Base-by-base conservation (phyloP, 2,797 vertebrate species). In the Ceryle rudis region DNA sequence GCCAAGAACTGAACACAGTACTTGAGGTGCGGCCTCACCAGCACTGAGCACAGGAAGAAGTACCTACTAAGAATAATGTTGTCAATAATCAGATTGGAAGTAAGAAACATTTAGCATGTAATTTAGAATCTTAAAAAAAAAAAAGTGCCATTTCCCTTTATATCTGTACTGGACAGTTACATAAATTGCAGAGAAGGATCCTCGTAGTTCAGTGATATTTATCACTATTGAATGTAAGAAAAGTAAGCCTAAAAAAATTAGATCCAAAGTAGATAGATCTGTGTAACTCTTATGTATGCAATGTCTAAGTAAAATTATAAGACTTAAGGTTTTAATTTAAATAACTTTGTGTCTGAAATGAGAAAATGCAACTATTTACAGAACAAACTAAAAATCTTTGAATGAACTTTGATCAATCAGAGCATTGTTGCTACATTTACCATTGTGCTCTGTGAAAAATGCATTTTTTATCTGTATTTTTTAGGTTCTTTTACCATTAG, bases 401-500 rank as follows among this genome's bases (percentile, higher is more conserved):
- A 51, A 78, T 87, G 14, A 74, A 31, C 17, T 74, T 72, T 82
- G 21, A 65, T 49, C 35, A 58, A 16, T 69, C 67, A 82, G 52
- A 80, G 18, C 33, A 67, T 70, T 92, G 15, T 73, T 93, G 51
- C 39, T 89, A 33, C 9, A 6, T 61, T 80, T 82, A 44, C 18
- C 25, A 14, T 49, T 85, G 28, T 85, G 37, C n/a, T 91, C 42
- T 60, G 25, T 85, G 55, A 89, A 96, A 96, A 83, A 33, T n/a
- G 21, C 8, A 8, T 93, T 93, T 94, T 95, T 19, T 95, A 51
- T 96, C 54, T 95, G 9, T 92, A 74, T 97, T 95, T 86, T 65
- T 92, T 94, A 99, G 99, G 99, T 99, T 94, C 99, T 99, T 51
- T 98, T 99, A 70, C 99, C 99, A 3, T 98, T 99, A 86, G 99